Evolutionary conservation across 2,113 vertebrate genomes (phyloP), one percentile per base, ranked within the genome.

Genomic region (Kryptolebias marmoratus): DNA sequence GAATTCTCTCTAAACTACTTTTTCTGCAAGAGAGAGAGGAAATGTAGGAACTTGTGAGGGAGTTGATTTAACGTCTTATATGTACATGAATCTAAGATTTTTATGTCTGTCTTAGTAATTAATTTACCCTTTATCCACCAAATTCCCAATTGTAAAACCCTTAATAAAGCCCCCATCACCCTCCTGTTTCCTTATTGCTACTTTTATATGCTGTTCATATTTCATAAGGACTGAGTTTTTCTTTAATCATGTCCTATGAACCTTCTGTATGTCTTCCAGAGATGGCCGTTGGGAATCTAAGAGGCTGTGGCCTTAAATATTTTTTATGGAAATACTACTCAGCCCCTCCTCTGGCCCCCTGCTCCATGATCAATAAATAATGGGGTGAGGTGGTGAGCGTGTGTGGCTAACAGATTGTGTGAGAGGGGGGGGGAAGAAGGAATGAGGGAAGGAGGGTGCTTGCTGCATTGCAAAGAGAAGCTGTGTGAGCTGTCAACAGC

Each of bases 341-440:
- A 75, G 45, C 61, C 32, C 75, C 77, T 77, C 73, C 75, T 32
- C 57, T 15, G 47, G 8, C 57, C 64, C 68, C 64, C 64, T n/a
- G 7, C 58, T 59, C 66, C 39, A 60, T 79, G 70, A 92, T 94
- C 90, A 92, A 94, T 93, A 93, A 93, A 92, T 91, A 92, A 93
- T 93, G 89, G 71, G 70, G 52, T 48, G 84, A 79, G 73, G 72
- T 77, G 10, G 74, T 28, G 28, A 66, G 72, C 88, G 85, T 79
- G 81, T 84, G 83, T 77, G 77, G 89, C 85, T 75, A 88, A 90
- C 90, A 89, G 91, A 90, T 90, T 91, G 87, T 79, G 84, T 81
- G 73, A 56, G 60, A 31, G 63, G 75, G 65, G 8, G 16, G 15
- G 56, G 56, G 44, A 54, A 61, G 39, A 64, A 68, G 45, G 2